phyloP scores from a whole-genome alignment of 2,113 vertebrate genomes.

The Gymnocephalus cernua region DNA sequence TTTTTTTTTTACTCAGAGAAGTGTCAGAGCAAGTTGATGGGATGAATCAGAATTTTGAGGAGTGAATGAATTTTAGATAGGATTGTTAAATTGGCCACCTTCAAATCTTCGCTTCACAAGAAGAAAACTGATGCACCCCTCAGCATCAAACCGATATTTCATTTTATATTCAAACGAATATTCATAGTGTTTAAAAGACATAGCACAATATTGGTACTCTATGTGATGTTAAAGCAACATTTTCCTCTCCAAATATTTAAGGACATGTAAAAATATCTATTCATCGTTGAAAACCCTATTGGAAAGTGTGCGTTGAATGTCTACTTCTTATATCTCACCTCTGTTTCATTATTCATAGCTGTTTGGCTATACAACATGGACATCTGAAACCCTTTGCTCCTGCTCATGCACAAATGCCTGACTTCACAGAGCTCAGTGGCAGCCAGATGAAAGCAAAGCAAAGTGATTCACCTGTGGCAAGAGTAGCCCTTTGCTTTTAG shows the following conservation, averaged over 20 bases:
- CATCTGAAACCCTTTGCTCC: conserved; percentile 57
- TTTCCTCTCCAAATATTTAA: not conserved
- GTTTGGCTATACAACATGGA: conserved; percentile 59
- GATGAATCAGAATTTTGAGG: conserved; percentile 54
- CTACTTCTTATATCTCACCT: conserved; percentile 40
- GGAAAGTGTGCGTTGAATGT: not conserved
- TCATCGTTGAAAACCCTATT: conserved; percentile 14
- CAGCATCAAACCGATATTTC: conserved; percentile 9
- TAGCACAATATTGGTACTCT: not conserved
- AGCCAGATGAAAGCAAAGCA: conserved; percentile 71
- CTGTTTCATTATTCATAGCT: conserved; percentile 71
- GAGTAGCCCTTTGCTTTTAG: conserved; percentile 70
- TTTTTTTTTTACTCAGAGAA: conserved; percentile 15
- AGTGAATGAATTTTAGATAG: conserved; percentile 46
- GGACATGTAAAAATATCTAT: too few species aligned
- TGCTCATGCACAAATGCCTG: conserved; percentile 59
- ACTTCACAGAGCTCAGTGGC: conserved; percentile 46
- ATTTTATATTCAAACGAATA: conserved; percentile 1
- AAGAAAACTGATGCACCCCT: not conserved
- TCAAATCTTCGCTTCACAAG: conserved; percentile 20
- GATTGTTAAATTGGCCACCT: conserved; percentile 51
- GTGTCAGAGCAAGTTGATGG: conserved; percentile 51
- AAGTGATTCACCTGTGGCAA: conserved; percentile 76
- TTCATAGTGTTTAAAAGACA: not conserved
- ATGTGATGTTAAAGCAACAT: not conserved